These are phyloP conservation scores for Holothuria scabra DNA, from an alignment of 53 echinoderm and acorn worm species.

Conservation along the genomic window DNA sequence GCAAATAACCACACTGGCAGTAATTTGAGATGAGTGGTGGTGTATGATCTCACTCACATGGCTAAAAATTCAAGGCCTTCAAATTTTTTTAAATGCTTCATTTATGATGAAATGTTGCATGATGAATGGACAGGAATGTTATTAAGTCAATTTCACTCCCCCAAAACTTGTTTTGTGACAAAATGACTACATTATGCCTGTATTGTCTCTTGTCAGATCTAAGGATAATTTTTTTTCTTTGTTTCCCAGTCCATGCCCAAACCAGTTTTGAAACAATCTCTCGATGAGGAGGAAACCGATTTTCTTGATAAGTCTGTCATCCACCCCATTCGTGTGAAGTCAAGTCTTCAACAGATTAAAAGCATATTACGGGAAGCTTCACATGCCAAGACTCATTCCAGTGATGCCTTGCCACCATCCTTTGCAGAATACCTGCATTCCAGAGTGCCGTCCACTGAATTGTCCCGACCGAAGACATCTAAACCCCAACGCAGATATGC, in stretches of 20 bases:
- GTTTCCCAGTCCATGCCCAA: background rate
- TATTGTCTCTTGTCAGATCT: no score
- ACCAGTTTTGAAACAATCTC: conserved; percentile 35
- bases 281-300: conserved; percentile 58
- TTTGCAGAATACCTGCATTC: conserved; percentile 62
- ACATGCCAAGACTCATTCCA: conserved; percentile 19
- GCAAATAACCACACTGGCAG: no score
- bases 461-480: conserved; percentile 59
- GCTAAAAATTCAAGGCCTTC: no score
- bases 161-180: no score
- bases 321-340: conserved; percentile 70
- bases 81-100: no score
- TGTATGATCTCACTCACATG: no score
- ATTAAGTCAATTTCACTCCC: no score
- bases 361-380: conserved; percentile 61
- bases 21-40: no score
- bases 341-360: conserved; percentile 53
- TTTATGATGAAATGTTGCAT: no score
- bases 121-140: no score
- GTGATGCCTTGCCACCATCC: conserved; percentile 6
- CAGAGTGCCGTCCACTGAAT: conserved; percentile 62
- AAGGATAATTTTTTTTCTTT: no score
- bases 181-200: no score
- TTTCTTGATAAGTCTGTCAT: conserved; percentile 75
- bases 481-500: conserved; percentile 29